Percentiles rank a stretch among this genome's conserved stretches.
These are phyloP conservation scores for Pan paniscus DNA, from an alignment of 2,113 vertebrate species.

Conservation along the genomic window DNA sequence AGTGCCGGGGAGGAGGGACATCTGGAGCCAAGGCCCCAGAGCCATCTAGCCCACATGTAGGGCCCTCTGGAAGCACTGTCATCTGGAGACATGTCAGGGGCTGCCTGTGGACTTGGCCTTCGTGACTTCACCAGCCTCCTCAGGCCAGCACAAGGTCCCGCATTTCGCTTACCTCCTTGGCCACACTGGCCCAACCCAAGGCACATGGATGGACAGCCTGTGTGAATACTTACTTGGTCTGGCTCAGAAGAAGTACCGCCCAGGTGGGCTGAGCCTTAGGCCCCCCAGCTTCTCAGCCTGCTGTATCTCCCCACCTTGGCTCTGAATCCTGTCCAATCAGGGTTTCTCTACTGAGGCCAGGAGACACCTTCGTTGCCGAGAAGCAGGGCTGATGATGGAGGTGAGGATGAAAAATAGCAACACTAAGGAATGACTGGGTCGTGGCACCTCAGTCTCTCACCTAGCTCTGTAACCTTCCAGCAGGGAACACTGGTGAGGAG, in stretches of 20 bases:
- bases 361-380: not conserved
- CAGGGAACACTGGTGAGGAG: fast-evolving
- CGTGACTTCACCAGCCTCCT: fast-evolving
- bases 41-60: not conserved
- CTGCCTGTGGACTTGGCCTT: not conserved
- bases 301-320: not conserved
- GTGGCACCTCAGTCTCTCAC: not conserved
- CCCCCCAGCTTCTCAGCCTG: not conserved
- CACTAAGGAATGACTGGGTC: fast-evolving
- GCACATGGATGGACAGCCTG: not conserved
- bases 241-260: not conserved
- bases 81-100: not conserved
- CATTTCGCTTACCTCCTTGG: not conserved
- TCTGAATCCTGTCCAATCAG: not conserved
- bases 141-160: not conserved
- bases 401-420: fast-evolving
- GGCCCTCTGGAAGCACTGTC: not conserved
- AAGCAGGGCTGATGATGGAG: not conserved
- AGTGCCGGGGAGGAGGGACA: not conserved
- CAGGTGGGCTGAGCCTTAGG: not conserved
- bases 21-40: not conserved
- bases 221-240: not conserved
- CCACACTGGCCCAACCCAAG: too few relatives aligned
- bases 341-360: not conserved
- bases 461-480: not conserved